Evolutionary conservation across 2,113 vertebrate genomes (phyloP), one percentile per base, ranked within the genome.

Genomic region (Sciurus niger): DNA sequence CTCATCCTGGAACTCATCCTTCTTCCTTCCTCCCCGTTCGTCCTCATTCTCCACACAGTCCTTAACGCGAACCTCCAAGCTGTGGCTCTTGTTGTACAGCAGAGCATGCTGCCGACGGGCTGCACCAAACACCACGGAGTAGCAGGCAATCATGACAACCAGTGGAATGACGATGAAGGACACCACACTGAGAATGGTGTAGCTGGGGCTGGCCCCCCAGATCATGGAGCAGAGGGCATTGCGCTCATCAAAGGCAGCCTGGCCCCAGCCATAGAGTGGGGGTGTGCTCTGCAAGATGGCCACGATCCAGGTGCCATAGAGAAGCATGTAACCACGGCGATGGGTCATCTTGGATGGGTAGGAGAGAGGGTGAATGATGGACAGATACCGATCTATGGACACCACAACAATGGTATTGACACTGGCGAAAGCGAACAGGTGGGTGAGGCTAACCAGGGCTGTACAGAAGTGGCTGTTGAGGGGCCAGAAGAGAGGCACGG

Each of bases 361-460:
- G 84, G 99, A 99, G 73, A 99, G 97, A 20, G 99, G 99, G 96
- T 99, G 99, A 96, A 99, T 99, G 96, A 99, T 99, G 96, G 99
- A 99, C 98, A 99, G 96, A 97, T 99, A 99, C 89, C 99, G 99
- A 93, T 99, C 99, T 77, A 99, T 98, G 0, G 99, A 99, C 68
- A 99, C 99, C n/a, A 99, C 99, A 0, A 99, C 98, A 55, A 99
- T 99, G 91, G 99, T 99, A 97, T 99, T 99, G 83, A 99, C 99
- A 2, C 99, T 99, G 0, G 99, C 98, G 9, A 99, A 99, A 5
- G 99, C 99, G 28, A 99, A 99, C 37, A 99, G 98, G 97, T 99
- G 99, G 98, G 99, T 99, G 88, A 99, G 99, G 97, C 99, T 99
- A 94, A 99, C 99, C 89, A 99, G 97, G 16, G 98, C 99, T 16